Evolutionary conservation across 1,140 invertebrate species (phyloP).

Genomic region (Microplitis demolitor): DNA sequence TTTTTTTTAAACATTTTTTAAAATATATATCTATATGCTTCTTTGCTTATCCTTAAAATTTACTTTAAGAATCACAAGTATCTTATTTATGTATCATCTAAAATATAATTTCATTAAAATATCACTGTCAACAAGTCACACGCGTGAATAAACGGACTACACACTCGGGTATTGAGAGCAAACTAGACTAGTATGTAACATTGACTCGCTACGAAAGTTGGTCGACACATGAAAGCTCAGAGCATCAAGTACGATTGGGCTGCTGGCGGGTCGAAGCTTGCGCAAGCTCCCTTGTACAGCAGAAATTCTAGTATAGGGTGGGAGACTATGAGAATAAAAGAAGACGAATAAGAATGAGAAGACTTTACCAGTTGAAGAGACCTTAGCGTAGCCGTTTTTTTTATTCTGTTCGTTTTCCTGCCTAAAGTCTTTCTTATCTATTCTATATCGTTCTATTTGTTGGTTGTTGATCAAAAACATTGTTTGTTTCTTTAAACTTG

Average conservation of each 20-base stretch:
- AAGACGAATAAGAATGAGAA: background rate
- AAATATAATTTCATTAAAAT: no score
- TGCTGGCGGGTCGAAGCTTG: constrained; percentile 16
- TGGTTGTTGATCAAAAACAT: constrained; percentile 2
- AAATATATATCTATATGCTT: no score
- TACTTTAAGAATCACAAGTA: no score
- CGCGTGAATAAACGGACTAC: background rate
- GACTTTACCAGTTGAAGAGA: background rate
- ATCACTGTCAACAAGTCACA: background rate
- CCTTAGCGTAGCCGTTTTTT: no score
- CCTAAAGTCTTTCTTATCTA: no score
- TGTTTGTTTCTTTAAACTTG: background rate
- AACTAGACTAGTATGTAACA: background rate
- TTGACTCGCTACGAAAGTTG: constrained; percentile 1
- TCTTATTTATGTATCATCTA: no score
- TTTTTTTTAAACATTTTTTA: no score
- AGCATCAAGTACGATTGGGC: constrained; percentile 14
- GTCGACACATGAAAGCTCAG: background rate
- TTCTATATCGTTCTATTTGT: no score
- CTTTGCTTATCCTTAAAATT: no score
- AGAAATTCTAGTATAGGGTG: background rate
- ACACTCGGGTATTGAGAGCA: background rate
- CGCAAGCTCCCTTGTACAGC: constrained; percentile 5
- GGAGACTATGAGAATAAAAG: background rate
- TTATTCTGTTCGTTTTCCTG: background rate